Evolutionary conservation across 2,797 vertebrate genomes (phyloP), one percentile per base, ranked within the genome.

Genomic region (Danionella dracula): DNA sequence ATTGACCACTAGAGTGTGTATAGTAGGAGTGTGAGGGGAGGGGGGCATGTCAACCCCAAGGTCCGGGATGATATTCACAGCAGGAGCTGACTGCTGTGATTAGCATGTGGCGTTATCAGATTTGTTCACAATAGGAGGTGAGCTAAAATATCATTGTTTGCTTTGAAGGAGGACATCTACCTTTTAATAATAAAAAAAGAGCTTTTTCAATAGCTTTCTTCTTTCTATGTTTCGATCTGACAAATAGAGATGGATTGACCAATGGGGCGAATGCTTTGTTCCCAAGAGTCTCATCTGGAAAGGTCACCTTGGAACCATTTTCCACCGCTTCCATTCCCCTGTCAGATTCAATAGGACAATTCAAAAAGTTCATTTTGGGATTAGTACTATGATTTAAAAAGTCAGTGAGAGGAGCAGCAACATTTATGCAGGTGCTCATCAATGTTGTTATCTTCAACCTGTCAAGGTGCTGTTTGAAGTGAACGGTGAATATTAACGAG

Each of bases 261-360:
- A 35, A 35, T 55, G 35, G 59, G 44, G 49, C 46, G 37, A 66
- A 19, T 4, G 46, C 53, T 58, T 67, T 70, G 74, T 70, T 62
- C 70, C 71, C 41, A 49, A 29, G 68, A 58, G 57, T 50, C 46
- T 51, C 20, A 2, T 19, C 45, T 42, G 34, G 59, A 73, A 76
- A 73, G 74, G 71, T 73, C 75, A 76, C 59, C 68, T 68, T 73
- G 68, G 68, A 66, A 73, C 16, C 45, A 23, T 55, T 61, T 51
- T 7, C 23, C 59, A 41, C 29, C 42, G 68, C 71, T 71, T 65
- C 60, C 68, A 76, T 71, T 50, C 56, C 31, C 34, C 74, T 68
- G 44, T 61, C 56, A 71, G 50, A 50, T 19, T 40, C 55, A 35
- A 40, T 68, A 58, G 65, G 19, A 41, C 32, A 48, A 67, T 57